Percentiles rank a stretch among this genome's conserved stretches.
Conservation (phyloP, 1,140 invertebrate species). For the Heliothis subflexa region DNA sequence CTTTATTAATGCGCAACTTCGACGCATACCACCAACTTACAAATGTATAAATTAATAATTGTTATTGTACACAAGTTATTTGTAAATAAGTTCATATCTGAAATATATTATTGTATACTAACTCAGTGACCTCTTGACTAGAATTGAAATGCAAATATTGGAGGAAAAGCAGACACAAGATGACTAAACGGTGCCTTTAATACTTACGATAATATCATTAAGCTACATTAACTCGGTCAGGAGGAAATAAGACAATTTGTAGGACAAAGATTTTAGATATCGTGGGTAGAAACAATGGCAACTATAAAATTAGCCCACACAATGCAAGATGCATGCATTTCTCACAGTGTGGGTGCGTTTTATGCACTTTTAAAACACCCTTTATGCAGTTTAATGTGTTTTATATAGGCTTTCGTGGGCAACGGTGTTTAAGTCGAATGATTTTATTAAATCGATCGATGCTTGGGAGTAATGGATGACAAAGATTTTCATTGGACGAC, state of each 20-base stretch:
- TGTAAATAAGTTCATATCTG: not conserved
- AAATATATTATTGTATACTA: too few species aligned
- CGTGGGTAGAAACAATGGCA: not conserved
- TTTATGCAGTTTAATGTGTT: constrained; percentile 7
- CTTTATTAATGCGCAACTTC: not conserved
- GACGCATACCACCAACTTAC: not conserved
- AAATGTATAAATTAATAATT: too few species aligned
- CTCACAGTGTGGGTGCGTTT: not conserved
- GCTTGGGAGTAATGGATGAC: not conserved
- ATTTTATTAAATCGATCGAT: constrained; percentile 4
- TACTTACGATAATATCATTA: constrained; percentile 14
- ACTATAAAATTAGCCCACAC: constrained; percentile 28
- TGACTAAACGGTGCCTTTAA: too few species aligned
- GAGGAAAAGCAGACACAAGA: too few species aligned
- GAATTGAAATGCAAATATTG: too few species aligned
- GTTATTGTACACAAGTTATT: not conserved
- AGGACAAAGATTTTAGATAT: constrained; percentile 29
- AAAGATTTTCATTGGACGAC: not conserved
- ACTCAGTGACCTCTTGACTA: too few species aligned
- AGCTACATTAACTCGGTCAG: constrained; percentile 9
- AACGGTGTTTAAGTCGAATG: not conserved
- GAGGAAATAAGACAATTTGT: constrained; percentile 28
- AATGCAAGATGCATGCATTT: constrained; percentile 12
- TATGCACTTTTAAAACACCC: constrained; percentile 14
- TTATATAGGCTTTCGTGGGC: constrained; percentile 2